These are phyloP conservation scores for Nesoenas mayeri DNA, from an alignment of 2,113 vertebrate species.

Conservation along the genomic window DNA sequence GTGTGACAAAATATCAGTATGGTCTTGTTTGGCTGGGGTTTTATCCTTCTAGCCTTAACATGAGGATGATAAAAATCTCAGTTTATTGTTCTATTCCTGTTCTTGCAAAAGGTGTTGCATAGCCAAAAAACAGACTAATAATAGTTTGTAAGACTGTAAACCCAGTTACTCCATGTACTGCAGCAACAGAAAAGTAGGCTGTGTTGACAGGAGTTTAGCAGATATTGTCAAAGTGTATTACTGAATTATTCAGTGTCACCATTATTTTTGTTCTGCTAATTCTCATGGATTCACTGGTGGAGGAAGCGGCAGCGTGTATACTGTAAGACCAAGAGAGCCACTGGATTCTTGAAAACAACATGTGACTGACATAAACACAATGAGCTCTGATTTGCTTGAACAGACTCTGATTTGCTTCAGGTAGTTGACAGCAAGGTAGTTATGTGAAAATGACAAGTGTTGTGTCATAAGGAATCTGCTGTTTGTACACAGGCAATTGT, in stretches of 20 bases:
- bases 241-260: slow-evolving; percentile 21
- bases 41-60: not conserved
- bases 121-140: not conserved
- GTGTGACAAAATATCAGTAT: not conserved
- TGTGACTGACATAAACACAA: not conserved
- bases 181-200: slow-evolving; percentile 3
- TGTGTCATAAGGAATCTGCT: not conserved
- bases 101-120: not conserved
- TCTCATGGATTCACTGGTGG: not conserved
- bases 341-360: not conserved
- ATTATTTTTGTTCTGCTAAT: slow-evolving; percentile 22
- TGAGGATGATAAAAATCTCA: not conserved
- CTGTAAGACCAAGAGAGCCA: not conserved
- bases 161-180: not conserved
- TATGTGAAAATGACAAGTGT: not conserved
- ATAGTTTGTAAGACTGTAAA: not conserved
- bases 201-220: slow-evolving; percentile 39
- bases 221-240: not conserved
- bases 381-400: not conserved
- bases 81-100: not conserved
- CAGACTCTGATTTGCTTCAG: not conserved
- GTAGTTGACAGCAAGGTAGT: not conserved
- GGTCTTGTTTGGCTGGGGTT: not conserved
- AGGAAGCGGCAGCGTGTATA: not conserved
- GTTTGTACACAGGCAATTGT: not conserved